Evolutionary conservation across 2,888 invertebrate genomes (phyloP).

Genomic region (Orchesellides sinensis): DNA sequence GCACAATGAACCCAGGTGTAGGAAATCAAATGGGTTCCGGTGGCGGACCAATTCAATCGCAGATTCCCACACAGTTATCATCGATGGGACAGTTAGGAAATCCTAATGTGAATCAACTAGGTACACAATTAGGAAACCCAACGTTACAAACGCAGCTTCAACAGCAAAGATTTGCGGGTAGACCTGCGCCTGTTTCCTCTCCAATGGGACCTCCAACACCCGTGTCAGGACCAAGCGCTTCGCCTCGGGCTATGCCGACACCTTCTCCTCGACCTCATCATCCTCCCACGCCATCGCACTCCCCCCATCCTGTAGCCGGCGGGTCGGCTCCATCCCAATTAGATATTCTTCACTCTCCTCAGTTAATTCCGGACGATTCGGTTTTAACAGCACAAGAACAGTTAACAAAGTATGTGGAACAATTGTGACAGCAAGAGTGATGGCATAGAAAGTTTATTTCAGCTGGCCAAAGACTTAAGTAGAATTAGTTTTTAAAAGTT

Average conservation of each 20-base stretch:
- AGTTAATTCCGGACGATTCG: slow-evolving; percentile 82
- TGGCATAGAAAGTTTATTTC: slow-evolving; percentile 62
- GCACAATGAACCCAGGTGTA: slow-evolving; percentile 71
- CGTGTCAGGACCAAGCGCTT: slow-evolving; percentile 74
- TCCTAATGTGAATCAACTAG: slow-evolving; percentile 70
- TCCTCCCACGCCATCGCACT: slow-evolving; percentile 72
- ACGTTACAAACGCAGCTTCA: slow-evolving; percentile 73
- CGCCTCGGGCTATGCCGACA: slow-evolving; percentile 74
- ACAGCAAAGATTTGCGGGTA: slow-evolving; percentile 72
- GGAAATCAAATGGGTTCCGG: slow-evolving; percentile 72
- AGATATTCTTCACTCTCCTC: slow-evolving; percentile 77
- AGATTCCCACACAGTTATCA: slow-evolving; percentile 73
- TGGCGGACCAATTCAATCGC: slow-evolving; percentile 68
- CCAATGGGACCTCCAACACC: slow-evolving; percentile 75
- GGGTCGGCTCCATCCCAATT: slow-evolving; percentile 74
- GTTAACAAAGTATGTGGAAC: slow-evolving; percentile 96
- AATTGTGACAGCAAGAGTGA: slow-evolving; percentile 81
- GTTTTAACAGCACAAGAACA: slow-evolving; percentile 95
- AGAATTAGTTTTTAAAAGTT: slow-evolving; percentile 61
- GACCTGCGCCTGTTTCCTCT: slow-evolving; percentile 73
- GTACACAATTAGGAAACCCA: slow-evolving; percentile 71
- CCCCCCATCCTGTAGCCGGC: slow-evolving; percentile 74
- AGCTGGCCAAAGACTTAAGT: slow-evolving; percentile 67
- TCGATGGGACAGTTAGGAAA: slow-evolving; percentile 74
- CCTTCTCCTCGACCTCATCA: slow-evolving; percentile 74